Base-by-base conservation (phyloP, 2,113 vertebrate species). In the Amphiprion percula region DNA sequence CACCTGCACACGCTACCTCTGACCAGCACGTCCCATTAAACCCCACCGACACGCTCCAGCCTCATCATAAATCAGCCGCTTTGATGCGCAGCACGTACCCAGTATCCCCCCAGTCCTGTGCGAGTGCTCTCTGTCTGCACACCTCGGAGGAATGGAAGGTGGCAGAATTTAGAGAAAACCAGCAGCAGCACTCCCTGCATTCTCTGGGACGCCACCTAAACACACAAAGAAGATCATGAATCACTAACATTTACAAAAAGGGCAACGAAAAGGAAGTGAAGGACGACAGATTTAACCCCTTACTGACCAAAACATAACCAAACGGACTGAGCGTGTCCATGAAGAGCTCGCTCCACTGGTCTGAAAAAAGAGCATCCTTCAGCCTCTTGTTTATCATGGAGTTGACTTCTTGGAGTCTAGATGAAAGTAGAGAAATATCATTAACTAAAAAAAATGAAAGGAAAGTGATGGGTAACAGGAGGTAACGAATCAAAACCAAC, bases 171-270 rank as follows among this genome's bases (percentile, higher is more conserved):
- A 76, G 96, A 96, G 85, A 99, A 99, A 28, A 99, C 95, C 86
- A 99, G 93, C 37, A 99, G 92, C 55, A 98, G 95, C 75, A 99
- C 96, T 0, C 98, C 97, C 85, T 99, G 98, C 98, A 99, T 99
- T 68, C 98, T 93, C 84, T 98, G 97, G 0, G 97, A 98, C 2
- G 96, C 97, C 87, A 98, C 96, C 98, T 99, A 44, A 15, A 80
- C 4, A 23, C 33, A 63, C 2, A 21, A 56, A 49, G 1, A 56
- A 63, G 59, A 56, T 7, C 30, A 53, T 4, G 58, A 26, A 53
- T 19, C 1, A 10, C 0, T 24, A 5, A 2, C 0, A 33, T 44
- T 71, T 49, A 8, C 23, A 5, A 10, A 5, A 10, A 17, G n/a
- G 19, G 5, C 2, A 46, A 19, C 8, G 11, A 24, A 68, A 68